A percentile compares a stretch with the other conserved stretches of the same genome.
These are phyloP conservation scores for Nansenia antarctica DNA, from an alignment of 2,113 vertebrate genomes.

Conservation along the genomic window DNA sequence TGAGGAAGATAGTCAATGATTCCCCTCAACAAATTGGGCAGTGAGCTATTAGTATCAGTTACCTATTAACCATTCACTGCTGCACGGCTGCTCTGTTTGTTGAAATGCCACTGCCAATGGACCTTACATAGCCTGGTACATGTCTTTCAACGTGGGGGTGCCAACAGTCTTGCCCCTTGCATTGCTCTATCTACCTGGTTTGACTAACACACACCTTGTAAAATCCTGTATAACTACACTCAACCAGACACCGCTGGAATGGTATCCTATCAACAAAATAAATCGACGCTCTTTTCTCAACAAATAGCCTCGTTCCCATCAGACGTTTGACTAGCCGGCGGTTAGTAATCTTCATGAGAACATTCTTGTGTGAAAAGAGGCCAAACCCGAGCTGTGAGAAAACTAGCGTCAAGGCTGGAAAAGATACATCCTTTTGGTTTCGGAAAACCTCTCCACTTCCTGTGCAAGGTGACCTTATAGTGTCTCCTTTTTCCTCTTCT, in stretches of 20 bases:
- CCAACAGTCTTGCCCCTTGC: background rate
- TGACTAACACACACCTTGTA: background rate
- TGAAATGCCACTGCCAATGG: no score
- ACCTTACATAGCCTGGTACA: no score
- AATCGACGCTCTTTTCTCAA: no score
- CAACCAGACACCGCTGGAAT: no score
- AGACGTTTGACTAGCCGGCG: background rate
- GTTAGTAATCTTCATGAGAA: background rate
- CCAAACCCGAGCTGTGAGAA: conserved; percentile 5
- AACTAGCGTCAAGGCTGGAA: conserved; percentile 6
- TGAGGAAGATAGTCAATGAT: conserved; percentile 52
- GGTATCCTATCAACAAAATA: no score
- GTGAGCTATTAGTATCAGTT: conserved; percentile 36
- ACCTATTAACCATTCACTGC: conserved; percentile 70
- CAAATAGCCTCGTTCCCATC: no score
- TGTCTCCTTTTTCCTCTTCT: conserved; percentile 29
- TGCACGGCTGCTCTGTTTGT: no score
- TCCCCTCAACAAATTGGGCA: conserved; percentile 37
- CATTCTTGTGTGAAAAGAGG: background rate
- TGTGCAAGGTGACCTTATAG: conserved; percentile 44
- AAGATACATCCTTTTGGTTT: conserved; percentile 22
- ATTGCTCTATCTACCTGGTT: background rate
- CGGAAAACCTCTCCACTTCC: conserved; percentile 53
- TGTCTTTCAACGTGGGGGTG: no score
- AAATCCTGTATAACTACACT: background rate